Base-by-base conservation (phyloP, 2,888 invertebrate species). In the Lasiommata megera region DNA sequence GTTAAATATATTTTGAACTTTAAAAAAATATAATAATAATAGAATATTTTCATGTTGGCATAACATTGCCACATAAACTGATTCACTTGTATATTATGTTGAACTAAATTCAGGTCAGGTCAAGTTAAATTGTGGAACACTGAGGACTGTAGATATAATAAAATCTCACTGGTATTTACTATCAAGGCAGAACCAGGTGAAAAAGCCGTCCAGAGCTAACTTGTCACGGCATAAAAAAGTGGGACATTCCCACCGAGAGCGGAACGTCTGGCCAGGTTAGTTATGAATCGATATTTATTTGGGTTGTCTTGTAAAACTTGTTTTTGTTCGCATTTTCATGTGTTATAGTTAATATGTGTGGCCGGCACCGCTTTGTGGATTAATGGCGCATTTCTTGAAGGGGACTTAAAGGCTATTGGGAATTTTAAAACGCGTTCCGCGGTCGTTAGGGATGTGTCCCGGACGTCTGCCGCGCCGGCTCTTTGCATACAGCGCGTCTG, bases 251-350 rank as follows among this genome's bases (percentile, higher is more conserved):
- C 31, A 16, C n/a, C 1, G 2, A 29, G 6, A 6, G 3, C 29
- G 0, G 2, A 46, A 11, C 16, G 31, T 31, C 14, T 46, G 46
- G 46, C 16, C 46, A 31, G 3, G 6, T 16, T 29, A 46, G 46
- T 46, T 46, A 46, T 84, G 80, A 85, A 81, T 84, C 82, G 82
- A 84, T 84, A 87, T 86, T 83, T 84, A 84, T 87, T 85, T 85
- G 80, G 81, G 77, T 76, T 77, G 74, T 79, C 75, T 74, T 73
- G 72, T 71, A 67, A 52, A 66, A 69, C 70, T 66, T 71, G 75
- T 80, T 83, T 80, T 82, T 84, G 77, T 79, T 74, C 73, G 75
- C 71, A 72, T 77, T 71, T 75, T 77, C 43, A 70, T 70, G 71
- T 74, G 69, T 70, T 69, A 73, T 68, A 64, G 68, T 72, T 73